Evolutionary conservation across 2,797 vertebrate species (phyloP), one percentile per base, ranked within the genome.

Genomic region (Paguma larvata): DNA sequence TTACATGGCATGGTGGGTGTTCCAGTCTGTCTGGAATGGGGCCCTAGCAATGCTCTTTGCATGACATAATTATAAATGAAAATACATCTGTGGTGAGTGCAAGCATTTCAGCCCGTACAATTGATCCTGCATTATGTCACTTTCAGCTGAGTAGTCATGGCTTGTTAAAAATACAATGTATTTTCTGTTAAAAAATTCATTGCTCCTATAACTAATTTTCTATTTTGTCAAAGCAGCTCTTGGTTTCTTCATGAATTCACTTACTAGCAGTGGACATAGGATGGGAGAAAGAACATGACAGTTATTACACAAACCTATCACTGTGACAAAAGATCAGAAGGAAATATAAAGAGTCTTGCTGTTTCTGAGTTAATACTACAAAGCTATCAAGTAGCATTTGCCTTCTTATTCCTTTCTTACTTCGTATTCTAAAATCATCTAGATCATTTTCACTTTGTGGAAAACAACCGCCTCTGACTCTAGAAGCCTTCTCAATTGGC

Each of bases 81-180:
- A 94, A 90, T 92, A 67, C 41, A 90, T 98, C 92, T 96, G 91
- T 94, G 82, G 79, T 95, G 97, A 94, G 75, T 85, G 32, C 59
- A 84, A 67, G 23, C 72, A 53, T 93, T 78, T 86, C 27, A 79
- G 41, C 79, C 83, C 46, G 23, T 53, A 30, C 18, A 68, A 23
- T 80, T 79, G 83, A 85, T 14, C 27, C n/a, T 59, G 63, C 87
- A 78, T 96, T 92, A 92, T 63, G 18, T 78, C 96, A 68, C n/a
- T 53, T 95, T 96, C 87, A 94, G 85, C 89, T 83, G 85, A 97
- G 84, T 0, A 3, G 73, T 90, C 80, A 96, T 65, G 56, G 51
- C 93, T 97, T 80, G 77, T 98, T 98, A 98, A 98, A 97, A 97
- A 94, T 32, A 73, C 25, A 84, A 46, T 78, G 68, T 23, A n/a